These are phyloP conservation scores for Sphaerophoria taeniata DNA, from an alignment of 2,888 invertebrate species.

Conservation along the genomic window DNA sequence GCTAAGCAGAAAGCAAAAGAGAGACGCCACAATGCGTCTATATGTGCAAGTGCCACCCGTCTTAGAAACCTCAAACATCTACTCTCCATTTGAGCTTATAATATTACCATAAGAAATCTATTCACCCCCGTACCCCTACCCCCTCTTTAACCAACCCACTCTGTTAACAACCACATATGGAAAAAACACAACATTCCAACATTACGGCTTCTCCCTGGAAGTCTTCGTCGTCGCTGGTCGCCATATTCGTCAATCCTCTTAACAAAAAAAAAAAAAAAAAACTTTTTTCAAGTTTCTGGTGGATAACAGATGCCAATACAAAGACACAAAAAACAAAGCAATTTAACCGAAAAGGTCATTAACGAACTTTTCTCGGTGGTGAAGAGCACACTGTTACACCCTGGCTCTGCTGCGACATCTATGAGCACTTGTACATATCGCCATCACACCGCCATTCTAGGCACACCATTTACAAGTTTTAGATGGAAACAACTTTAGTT, in stretches of 20 bases:
- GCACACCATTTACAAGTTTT: constrained; percentile 35
- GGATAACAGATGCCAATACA: constrained; percentile 55
- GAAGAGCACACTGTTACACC: constrained; percentile 19
- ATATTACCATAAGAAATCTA: constrained; percentile 42
- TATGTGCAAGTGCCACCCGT: neutral
- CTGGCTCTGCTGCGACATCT: neutral
- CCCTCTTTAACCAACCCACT: neutral
- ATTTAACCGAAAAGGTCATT: constrained; percentile 73
- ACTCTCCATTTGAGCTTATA: constrained; percentile 32
- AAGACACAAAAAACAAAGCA: constrained; percentile 44
- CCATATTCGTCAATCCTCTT: constrained; percentile 39
- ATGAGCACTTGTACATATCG: too few relatives aligned
- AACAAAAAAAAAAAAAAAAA: neutral
- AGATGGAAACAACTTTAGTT: constrained; percentile 16
- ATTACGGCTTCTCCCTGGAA: constrained; percentile 42
- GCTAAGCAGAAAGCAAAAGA: neutral
- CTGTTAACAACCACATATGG: constrained; percentile 8
- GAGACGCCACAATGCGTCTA: neutral
- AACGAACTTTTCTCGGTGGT: constrained; percentile 27
- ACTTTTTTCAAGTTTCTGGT: constrained; percentile 35
- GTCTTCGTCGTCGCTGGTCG: constrained; percentile 4
- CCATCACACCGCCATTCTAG: neutral
- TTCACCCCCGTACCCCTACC: neutral
- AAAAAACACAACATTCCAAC: constrained; percentile 14
- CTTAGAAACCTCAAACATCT: constrained; percentile 24